Base-by-base conservation (phyloP, 2,888 invertebrate species). In the Mamestra brassicae region DNA sequence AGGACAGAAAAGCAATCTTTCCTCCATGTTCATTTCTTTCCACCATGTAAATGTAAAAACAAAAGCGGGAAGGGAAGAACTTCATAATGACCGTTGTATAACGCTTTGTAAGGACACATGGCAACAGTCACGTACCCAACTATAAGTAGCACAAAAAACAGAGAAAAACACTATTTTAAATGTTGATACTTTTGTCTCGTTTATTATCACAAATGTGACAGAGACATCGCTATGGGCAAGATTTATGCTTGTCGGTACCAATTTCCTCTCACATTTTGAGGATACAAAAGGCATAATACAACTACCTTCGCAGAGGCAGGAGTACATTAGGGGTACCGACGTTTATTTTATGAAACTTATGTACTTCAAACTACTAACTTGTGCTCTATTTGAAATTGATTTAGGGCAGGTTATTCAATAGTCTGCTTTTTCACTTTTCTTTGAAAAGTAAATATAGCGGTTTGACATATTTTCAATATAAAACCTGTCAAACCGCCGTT, bases 201-300 rank as follows among this genome's bases (percentile, higher is more conserved):
- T 85, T 85, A 85, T 85, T 87, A 85, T 80, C 76, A 76, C 77
- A 80, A 86, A 85, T 80, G 85, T 87, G 83, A 83, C 85, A 84
- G 73, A 76, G 76, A 75, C 76, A 78, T 84, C 55, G 74, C 83
- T 78, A 75, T 55, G 67, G 58, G 76, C 55, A 62, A 81, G 76
- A 87, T 85, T 85, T 85, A 86, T 85, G 36, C 63, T 74, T 42
- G 57, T 80, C 62, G 71, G 73, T 71, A 75, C 75, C 81, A 78
- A 81, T 85, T 87, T 79, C 67, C 77, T 74, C 62, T 73, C 70
- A 72, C 71, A 79, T 83, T 83, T 78, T 67, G 71, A 71, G 58
- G 76, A 78, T 57, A 85, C 72, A 77, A 79, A 77, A 76, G 80
- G 47, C 55, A 75, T 68, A 75, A 78, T 71, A 78, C 67, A 34